These are phyloP conservation scores for Heterodera filipjevi DNA, from an alignment of 2,888 invertebrate genomes.

Conservation along the genomic window DNA sequence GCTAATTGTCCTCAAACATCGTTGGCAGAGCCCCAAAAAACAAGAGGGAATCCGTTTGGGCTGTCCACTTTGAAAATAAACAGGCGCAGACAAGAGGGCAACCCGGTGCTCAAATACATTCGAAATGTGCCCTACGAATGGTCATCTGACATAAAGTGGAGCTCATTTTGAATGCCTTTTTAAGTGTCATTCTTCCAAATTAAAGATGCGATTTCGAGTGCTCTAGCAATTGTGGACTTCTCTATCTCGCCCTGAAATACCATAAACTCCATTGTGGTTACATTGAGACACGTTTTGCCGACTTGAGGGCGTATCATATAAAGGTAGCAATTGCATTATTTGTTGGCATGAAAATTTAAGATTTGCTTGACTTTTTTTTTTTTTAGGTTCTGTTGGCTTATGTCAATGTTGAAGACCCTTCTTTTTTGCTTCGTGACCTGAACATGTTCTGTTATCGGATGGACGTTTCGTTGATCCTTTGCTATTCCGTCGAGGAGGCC, in stretches of 20 bases:
- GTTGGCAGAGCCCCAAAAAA: background rate
- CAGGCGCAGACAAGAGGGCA: conserved; percentile 60
- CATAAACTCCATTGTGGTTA: conserved; percentile 62
- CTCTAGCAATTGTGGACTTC: conserved; percentile 52
- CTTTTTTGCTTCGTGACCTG: conserved; percentile 58
- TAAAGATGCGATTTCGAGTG: conserved; percentile 57
- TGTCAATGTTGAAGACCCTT: conserved; percentile 58
- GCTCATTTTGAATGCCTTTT: background rate
- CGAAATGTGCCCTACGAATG: conserved; percentile 63
- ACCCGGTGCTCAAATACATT: conserved; percentile 63
- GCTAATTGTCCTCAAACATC: background rate
- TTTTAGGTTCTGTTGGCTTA: conserved; percentile 54
- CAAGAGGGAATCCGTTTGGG: background rate
- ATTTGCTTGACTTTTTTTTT: background rate
- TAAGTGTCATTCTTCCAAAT: background rate
- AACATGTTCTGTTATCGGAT: conserved; percentile 59
- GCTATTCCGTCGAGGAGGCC: conserved; percentile 64
- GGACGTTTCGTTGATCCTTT: conserved; percentile 59
- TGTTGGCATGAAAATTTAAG: conserved; percentile 5
- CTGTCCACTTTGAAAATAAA: conserved; percentile 51
- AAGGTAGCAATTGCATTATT: conserved; percentile 34
- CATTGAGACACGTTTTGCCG: conserved; percentile 56
- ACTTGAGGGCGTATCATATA: conserved; percentile 38
- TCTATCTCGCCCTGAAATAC: conserved; percentile 57
- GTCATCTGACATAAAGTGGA: conserved; percentile 47